Conservation (phyloP, 2,888 invertebrate genomes). For the Danaus chrysippus region DNA sequence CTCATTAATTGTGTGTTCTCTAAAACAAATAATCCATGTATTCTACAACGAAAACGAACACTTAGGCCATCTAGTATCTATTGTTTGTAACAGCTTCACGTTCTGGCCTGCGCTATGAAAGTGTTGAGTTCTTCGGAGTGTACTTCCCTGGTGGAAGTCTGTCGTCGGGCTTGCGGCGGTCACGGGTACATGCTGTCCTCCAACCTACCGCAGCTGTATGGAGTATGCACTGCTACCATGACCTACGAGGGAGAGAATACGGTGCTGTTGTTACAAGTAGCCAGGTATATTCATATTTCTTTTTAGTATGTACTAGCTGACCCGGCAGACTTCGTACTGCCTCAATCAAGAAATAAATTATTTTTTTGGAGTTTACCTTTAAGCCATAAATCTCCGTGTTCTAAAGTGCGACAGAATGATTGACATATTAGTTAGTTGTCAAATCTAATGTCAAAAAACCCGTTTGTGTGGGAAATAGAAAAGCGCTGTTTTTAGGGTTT, state of each 20-base stretch:
- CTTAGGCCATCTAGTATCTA: not conserved
- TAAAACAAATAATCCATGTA: not conserved
- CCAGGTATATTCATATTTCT: slow-evolving; percentile 64
- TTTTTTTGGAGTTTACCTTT: too few species aligned
- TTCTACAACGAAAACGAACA: too few species aligned
- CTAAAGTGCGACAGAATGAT: too few species aligned
- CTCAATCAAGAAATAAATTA: too few species aligned
- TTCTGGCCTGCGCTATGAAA: slow-evolving; percentile 93
- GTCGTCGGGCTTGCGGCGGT: slow-evolving; percentile 94
- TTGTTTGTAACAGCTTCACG: slow-evolving; percentile 83
- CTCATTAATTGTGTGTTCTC: slow-evolving; percentile 4
- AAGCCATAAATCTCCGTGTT: too few species aligned
- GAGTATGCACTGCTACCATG: slow-evolving; percentile 89
- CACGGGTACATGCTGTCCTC: slow-evolving; percentile 95
- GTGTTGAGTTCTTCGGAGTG: slow-evolving; percentile 88
- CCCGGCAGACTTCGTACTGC: too few species aligned
- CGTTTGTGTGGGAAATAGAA: too few species aligned
- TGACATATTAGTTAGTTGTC: too few species aligned
- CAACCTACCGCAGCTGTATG: slow-evolving; percentile 91
- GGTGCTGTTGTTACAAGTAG: slow-evolving; percentile 93
- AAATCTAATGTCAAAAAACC: too few species aligned
- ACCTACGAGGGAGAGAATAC: slow-evolving; percentile 99
- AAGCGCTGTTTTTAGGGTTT: too few species aligned
- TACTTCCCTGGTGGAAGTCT: slow-evolving; percentile 85
- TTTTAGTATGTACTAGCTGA: too few species aligned